Conservation (phyloP, 2,797 vertebrate genomes). For the Taenioides sp. region DNA sequence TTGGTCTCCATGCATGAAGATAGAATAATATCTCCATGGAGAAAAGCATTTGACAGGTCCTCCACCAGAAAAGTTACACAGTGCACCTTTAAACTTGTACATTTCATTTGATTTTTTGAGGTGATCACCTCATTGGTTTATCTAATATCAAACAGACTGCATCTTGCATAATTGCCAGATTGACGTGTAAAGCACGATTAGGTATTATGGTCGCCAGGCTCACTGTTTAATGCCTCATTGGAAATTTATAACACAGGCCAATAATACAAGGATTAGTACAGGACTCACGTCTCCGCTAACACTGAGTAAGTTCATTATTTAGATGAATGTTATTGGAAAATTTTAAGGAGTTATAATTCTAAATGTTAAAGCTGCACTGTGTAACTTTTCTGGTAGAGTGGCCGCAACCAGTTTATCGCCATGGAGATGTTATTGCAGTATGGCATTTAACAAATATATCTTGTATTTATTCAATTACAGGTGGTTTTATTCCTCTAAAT, state of each 20-base stretch:
- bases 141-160: not conserved
- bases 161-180: not conserved
- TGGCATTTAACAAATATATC: no score
- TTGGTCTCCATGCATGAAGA: no score
- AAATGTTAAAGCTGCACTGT: no score
- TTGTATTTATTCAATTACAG: no score
- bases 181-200: conserved; percentile 4
- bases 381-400: no score
- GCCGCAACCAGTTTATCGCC: no score
- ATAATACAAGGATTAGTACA: not conserved
- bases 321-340: conserved; percentile 3
- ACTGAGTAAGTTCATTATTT: not conserved
- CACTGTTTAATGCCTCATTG: not conserved
- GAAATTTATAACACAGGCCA: conserved; percentile 1
- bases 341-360: not conserved
- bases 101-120: not conserved
- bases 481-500: no score
- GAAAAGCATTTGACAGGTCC: no score
- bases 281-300: not conserved
- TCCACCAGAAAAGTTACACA: no score
- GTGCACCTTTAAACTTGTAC: no score
- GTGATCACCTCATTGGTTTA: not conserved
- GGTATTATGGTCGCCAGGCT: not conserved
- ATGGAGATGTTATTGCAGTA: no score
- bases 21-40: no score